phyloP scores from a whole-genome alignment of 2,113 vertebrate genomes.

The Scolopax mira region DNA sequence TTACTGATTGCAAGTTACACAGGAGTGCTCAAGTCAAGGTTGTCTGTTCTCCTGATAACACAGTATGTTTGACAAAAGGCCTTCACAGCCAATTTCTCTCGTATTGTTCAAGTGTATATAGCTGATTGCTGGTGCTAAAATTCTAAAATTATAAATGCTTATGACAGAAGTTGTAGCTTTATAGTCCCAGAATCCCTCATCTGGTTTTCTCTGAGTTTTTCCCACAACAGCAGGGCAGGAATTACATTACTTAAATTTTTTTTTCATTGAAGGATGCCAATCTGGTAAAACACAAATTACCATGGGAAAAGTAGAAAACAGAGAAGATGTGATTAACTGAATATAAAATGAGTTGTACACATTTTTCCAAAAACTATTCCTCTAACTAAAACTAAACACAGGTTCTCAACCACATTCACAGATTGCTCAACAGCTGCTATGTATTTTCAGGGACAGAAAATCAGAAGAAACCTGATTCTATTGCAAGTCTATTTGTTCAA shows the following conservation, averaged over 20 bases:
- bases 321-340: not conserved
- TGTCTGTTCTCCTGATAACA: not conserved
- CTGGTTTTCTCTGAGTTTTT: not conserved
- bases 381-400: not conserved
- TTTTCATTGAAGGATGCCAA: not conserved
- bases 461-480: not conserved
- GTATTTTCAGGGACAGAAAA: not conserved
- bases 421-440: not conserved
- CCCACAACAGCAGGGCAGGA: not conserved
- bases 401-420: not conserved
- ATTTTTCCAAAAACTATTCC: not conserved
- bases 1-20: not conserved
- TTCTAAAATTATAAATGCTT: not conserved
- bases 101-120: not conserved
- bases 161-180: not conserved
- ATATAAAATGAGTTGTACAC: not conserved
- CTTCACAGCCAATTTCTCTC: not conserved
- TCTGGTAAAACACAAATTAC: not conserved
- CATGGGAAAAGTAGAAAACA: not conserved
- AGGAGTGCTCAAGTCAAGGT: not conserved
- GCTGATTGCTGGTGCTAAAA: not conserved
- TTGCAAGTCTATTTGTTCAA: accelerated
- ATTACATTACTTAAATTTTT: not conserved
- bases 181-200: not conserved
- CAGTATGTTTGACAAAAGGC: not conserved